A percentile compares a stretch with the other conserved stretches of the same genome.
phyloP scores from a whole-genome alignment of 1,140 invertebrate genomes.

The Anagrus nilaparvatae region DNA sequence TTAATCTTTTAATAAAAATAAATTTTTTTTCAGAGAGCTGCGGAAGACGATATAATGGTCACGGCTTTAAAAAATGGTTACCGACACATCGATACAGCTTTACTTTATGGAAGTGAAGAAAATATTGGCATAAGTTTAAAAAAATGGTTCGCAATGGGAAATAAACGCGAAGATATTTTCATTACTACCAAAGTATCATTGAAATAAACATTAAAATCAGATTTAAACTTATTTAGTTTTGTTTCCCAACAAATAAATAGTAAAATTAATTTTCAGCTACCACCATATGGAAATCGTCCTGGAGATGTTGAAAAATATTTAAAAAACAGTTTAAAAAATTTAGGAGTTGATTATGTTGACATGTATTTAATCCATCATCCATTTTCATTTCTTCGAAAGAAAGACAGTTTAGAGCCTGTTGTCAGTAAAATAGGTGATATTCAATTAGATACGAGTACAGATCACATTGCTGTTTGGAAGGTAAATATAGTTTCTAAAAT shows the following conservation, averaged over 20 bases:
- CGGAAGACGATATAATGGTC: constrained; percentile 32
- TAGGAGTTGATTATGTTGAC: constrained; percentile 72
- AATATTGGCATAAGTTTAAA: constrained; percentile 65
- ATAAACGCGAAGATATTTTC: constrained; percentile 69
- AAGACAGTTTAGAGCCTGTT: constrained; percentile 27
- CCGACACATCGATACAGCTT: constrained; percentile 71
- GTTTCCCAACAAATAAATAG: neutral
- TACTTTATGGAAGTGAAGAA: constrained; percentile 70
- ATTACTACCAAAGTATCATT: constrained; percentile 64
- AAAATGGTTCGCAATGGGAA: constrained; percentile 58
- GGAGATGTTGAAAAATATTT: constrained; percentile 61
- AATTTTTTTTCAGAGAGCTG: too few species aligned
- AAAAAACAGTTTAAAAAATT: constrained; percentile 56
- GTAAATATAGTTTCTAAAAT: too few species aligned
- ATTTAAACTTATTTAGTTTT: neutral
- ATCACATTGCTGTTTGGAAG: constrained; percentile 61
- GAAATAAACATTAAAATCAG: constrained; percentile 14
- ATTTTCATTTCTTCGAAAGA: constrained; percentile 50
- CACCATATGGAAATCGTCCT: constrained; percentile 53
- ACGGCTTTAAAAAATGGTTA: constrained; percentile 56
- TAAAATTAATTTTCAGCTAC: constrained; percentile 37
- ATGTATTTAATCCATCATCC: constrained; percentile 77
- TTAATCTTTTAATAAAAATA: too few species aligned
- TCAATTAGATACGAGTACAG: constrained; percentile 51
- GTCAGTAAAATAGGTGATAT: constrained; percentile 28